Evolutionary conservation across 2,113 vertebrate species (phyloP), one percentile per base, ranked within the genome.

Genomic region (Rhynchomys soricoides): DNA sequence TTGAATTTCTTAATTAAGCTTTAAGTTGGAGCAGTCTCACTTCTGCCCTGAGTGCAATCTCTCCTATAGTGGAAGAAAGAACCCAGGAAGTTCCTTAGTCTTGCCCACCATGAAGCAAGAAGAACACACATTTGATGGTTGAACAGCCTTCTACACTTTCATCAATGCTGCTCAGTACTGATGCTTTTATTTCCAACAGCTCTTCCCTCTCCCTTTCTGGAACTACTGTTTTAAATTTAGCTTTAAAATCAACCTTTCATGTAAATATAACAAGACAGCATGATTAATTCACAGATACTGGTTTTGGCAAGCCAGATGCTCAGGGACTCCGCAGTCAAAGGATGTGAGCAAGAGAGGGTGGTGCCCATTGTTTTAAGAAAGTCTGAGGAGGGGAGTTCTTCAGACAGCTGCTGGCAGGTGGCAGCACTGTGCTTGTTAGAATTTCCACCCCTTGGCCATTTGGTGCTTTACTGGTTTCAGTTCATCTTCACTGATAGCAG

Each of bases 381-480:
- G 70, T 8, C 11, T 90, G 31, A 66, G 22, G 59, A 13, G n/a
- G 3, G 48, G 5, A 17, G 37, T 75, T 92, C 57, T 95, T 86
- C 81, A 73, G 40, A 93, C 83, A 90, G 34, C 26, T 90, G 10
- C 37, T 91, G 57, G 40, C 75, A 82, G 45, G 52, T 7, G 59
- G 52, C 95, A 45, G 19, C n/a, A 50, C 40, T 81, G 73, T 55
- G 94, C 62, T 89, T 93, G 96, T 92, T 89, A 45, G 88, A 90
- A 48, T 92, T 96, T 92, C 90, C 85, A 73, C 92, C 85, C 94
- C 85, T 89, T 71, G 59, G 57, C 43, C 11, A 29, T 68, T 93
- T 86, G 57, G 6, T 77, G 94, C 95, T 93, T 92, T 85, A 52
- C 74, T 45, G 88, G 31, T 95, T 96, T 97, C 43, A 22, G 17